Base-by-base conservation (phyloP, 2,888 invertebrate species). In the Lasioglossum leucozonium region DNA sequence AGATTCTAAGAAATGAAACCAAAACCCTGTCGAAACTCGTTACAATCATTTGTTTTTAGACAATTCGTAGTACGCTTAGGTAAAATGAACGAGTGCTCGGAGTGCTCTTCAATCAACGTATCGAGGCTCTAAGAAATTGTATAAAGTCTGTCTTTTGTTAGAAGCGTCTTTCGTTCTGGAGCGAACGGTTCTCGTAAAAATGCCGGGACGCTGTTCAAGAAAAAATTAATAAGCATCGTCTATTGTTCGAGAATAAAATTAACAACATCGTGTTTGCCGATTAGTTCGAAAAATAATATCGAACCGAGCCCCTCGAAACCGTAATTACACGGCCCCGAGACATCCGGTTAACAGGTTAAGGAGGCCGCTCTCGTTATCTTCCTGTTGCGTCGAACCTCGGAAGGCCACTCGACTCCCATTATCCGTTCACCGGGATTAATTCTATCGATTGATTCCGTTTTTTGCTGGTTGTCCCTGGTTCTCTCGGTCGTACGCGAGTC, bases 401-500 rank as follows among this genome's bases (percentile, higher is more conserved):
- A 47, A 62, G 75, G 51, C 75, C 67, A 40, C 79, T 79, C 71
- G 8, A 16, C 55, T 37, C 51, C 13, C 67, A 67, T 37, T 67
- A 37, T 67, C 67, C 67, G 34, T 67, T 67, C 67, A 10, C 37
- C 34, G 67, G 22, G 22, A 67, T 55, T 18, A 72, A 72, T 65
- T 40, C 55, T 67, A 71, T 75, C 51, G 71, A 58, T 80, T 34
- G 73, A 26, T 75, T 51, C 58, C 42, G 67, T 34, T 47, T 67
- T 37, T 26, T 34, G 18, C 26, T 62, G 58, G 26, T n/a, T 34
- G 26, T 34, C 65, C 65, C 65, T 34, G 65, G 30, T 65, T 67
- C 65, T 65, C 30, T 55, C 72, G 51, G 37, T 81, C 76, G 75
- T 72, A 78, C 69, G 65, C 77, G 72, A 77, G 62, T 76, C 67